Evolutionary conservation across 1,140 invertebrate genomes (phyloP), one percentile per base, ranked within the genome.

Genomic region (Philopotamus ludificatus): DNA sequence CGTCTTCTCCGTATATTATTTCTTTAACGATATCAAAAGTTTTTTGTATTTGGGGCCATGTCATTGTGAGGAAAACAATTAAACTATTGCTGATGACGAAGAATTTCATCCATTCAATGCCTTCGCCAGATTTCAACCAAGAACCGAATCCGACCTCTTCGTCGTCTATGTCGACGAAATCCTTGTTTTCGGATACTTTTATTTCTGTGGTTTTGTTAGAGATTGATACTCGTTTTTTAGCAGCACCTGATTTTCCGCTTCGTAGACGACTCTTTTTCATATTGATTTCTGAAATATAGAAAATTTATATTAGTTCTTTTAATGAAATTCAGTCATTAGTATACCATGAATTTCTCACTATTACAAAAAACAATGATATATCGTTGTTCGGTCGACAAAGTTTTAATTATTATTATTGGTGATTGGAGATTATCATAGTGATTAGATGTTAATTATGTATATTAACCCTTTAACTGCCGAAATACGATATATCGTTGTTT

Each of bases 81-180:
- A 85, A 26, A 9, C 82, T 81, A 74, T 85, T 86, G 18, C 79
- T 77, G 10, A 85, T 72, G 15, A 86, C 82, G 67, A 86, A 86
- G 1, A 85, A 70, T 63, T 79, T 78, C 79, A 86, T 81, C 72
- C 81, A 84, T 71, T 84, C 83, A 16, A 82, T 66, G 21, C 84
- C 84, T 20, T 82, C 75, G 58, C 75, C 76, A 2, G 83, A 83
- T 63, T 75, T 74, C 3, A 85, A 68, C 85, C 85, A 86, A n/a
- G 75, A 74, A 12, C 77, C 73, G 60, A 85, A 85, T 10, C 82
- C 81, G 16, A 18, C 47, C 63, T 84, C 73, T 63, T 76, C 71
- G 7, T 74, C 72, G 22, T 70, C 67, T 26, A 66, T 39, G 44
- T 70, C 67, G 1, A 70, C 18, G 54, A 70, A 23, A 21, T 63